These are phyloP conservation scores for Albula goreensis DNA, from an alignment of 2,113 vertebrate species.

Conservation along the genomic window DNA sequence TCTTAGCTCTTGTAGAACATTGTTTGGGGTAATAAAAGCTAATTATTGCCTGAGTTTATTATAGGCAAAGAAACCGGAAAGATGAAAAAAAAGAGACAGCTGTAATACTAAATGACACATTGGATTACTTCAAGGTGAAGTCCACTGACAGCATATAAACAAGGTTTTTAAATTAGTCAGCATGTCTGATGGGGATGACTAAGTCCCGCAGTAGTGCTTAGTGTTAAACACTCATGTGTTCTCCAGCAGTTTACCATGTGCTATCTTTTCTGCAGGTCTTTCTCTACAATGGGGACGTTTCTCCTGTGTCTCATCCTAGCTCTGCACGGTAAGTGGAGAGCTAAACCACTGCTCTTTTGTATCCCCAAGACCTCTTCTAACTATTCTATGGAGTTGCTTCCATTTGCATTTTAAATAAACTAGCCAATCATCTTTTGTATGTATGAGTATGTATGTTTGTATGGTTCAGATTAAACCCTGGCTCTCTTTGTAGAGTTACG, in stretches of 20 bases:
- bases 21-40: background rate
- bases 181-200: background rate
- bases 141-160: background rate
- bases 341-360: background rate
- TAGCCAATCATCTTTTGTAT: background rate
- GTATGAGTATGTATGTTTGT: background rate
- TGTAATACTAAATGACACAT: no score
- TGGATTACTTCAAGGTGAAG: no score
- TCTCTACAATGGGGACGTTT: conserved; percentile 42
- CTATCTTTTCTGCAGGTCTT: conserved; percentile 47
- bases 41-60: no score
- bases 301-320: conserved; percentile 50
- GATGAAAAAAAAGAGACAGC: background rate
- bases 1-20: no score
- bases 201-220: background rate
- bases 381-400: background rate
- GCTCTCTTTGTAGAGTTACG: background rate
- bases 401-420: background rate
- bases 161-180: background rate
- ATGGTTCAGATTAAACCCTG: background rate
- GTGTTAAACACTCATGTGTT: background rate
- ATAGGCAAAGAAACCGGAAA: background rate
- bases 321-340: conserved; percentile 58
- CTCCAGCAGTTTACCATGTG: background rate
- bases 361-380: background rate